phyloP scores from a whole-genome alignment of 2,797 vertebrate species.

The Anniella stebbinsi region DNA sequence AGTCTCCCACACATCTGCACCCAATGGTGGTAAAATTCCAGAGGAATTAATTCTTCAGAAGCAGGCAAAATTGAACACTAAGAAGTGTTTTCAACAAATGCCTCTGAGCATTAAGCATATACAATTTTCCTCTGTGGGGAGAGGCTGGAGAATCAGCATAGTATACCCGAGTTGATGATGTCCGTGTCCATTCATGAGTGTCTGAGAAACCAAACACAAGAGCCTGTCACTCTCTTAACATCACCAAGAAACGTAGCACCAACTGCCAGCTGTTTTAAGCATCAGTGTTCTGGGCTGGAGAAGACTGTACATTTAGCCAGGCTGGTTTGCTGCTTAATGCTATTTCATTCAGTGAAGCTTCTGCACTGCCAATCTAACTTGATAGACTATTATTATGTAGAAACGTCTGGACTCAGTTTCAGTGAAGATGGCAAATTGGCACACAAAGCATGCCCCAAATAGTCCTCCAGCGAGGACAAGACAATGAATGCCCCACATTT shows the following conservation, averaged over 20 bases:
- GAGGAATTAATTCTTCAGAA: not conserved
- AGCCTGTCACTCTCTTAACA: not conserved
- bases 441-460: not conserved
- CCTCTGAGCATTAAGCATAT: not conserved
- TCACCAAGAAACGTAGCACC: not conserved
- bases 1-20: not conserved
- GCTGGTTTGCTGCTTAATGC: not conserved
- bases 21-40: not conserved
- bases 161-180: not conserved
- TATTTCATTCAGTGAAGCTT: constrained; percentile 1
- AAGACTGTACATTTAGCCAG: not conserved
- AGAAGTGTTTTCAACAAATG: not conserved
- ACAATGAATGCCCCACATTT: constrained; percentile 7
- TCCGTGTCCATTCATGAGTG: not conserved
- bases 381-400: not conserved
- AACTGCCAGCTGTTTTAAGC: constrained; percentile 40
- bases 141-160: not conserved
- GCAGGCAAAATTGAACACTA: not conserved
- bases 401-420: not conserved
- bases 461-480: not conserved
- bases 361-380: not conserved
- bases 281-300: constrained; percentile 12
- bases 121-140: not conserved
- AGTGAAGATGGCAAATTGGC: constrained; percentile 1
- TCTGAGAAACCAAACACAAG: not conserved